Conservation (phyloP, 2,113 vertebrate genomes). For the Hippocampus comes region DNA sequence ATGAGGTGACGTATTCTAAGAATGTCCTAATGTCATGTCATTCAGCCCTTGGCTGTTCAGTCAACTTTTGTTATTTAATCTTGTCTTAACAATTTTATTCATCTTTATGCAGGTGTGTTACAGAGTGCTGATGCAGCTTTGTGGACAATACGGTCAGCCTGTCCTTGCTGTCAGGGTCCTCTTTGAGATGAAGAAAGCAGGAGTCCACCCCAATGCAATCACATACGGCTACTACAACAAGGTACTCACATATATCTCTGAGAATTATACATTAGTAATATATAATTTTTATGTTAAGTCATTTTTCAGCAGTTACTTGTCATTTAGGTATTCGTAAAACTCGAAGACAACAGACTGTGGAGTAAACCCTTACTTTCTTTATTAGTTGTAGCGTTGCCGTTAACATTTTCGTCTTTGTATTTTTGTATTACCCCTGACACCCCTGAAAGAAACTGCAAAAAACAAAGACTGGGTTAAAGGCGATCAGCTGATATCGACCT, state of each 20-base stretch:
- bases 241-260: constrained; percentile 55
- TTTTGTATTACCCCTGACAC: neutral
- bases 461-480: neutral
- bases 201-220: constrained; percentile 93
- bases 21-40: neutral
- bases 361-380: neutral
- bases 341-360: neutral
- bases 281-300: no score
- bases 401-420: neutral
- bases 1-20: constrained; percentile 77
- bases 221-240: constrained; percentile 99
- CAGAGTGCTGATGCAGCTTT: constrained; percentile 95
- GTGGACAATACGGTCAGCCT: constrained; percentile 94
- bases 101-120: constrained; percentile 85
- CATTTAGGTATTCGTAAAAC: neutral
- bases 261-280: neutral
- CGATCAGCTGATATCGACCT: neutral
- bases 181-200: constrained; percentile 97
- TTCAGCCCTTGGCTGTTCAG: neutral
- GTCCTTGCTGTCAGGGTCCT: constrained; percentile 93
- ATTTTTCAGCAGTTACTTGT: neutral
- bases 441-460: neutral
- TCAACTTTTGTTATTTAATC: neutral
- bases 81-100: neutral
- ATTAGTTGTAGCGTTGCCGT: neutral